These are phyloP conservation scores for Triplophysa dalaica DNA, from an alignment of 2,113 vertebrate species.

Conservation along the genomic window DNA sequence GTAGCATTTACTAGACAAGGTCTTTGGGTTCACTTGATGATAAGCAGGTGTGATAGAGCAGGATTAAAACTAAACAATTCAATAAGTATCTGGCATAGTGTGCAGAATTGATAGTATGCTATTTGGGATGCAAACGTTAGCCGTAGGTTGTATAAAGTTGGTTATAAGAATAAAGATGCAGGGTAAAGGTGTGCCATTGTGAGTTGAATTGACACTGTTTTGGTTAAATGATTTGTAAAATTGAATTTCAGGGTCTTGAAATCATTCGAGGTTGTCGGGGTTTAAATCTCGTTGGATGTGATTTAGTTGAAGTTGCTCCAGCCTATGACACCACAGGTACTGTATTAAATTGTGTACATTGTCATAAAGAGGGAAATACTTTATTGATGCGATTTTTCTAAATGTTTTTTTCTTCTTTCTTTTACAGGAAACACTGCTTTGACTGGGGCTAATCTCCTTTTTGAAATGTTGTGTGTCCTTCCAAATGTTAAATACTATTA, in stretches of 20 bases:
- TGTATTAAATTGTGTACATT: constrained; percentile 23
- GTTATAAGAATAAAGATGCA: neutral
- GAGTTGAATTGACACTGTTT: neutral
- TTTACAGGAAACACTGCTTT: constrained; percentile 88
- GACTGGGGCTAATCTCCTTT: constrained; percentile 88
- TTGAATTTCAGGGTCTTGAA: constrained; percentile 82
- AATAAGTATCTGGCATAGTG: neutral
- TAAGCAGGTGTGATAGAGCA: no score
- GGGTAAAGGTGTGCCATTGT: neutral
- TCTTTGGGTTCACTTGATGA: neutral
- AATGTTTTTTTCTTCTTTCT: neutral
- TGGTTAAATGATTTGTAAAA: neutral
- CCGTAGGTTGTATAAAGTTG: neutral
- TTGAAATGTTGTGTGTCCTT: constrained; percentile 93
- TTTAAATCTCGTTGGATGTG: constrained; percentile 87
- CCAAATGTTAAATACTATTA: constrained; percentile 77
- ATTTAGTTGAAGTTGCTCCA: constrained; percentile 91
- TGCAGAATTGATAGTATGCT: neutral
- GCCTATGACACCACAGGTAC: constrained; percentile 86
- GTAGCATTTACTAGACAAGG: no score
- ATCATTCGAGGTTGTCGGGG: constrained; percentile 90
- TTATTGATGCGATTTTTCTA: neutral
- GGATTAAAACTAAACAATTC: no score
- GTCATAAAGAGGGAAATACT: neutral
- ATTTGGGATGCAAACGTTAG: neutral